Conservation (phyloP, 2,797 vertebrate genomes). For the Myripristis murdjan region DNA sequence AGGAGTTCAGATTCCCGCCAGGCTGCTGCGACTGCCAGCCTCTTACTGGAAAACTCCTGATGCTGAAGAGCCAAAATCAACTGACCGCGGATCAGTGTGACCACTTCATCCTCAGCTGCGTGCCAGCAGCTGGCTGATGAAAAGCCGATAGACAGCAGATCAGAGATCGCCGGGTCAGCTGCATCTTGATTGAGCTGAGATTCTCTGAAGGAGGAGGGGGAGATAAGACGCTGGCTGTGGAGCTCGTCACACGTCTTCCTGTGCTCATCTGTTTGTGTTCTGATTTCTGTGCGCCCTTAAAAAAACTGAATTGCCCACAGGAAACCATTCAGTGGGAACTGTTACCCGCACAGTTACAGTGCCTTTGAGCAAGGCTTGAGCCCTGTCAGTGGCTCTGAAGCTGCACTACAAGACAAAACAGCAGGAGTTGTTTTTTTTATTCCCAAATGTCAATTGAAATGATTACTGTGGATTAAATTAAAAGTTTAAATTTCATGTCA, state of each 20-base stretch:
- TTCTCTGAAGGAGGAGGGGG: constrained; percentile 23
- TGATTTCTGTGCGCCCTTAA: neutral
- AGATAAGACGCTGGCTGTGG: constrained; percentile 3
- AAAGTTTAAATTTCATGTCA: no score
- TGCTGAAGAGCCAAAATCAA: constrained; percentile 74
- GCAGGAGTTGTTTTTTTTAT: no score
- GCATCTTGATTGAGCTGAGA: constrained; percentile 55
- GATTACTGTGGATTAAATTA: no score
- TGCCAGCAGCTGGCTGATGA: constrained; percentile 57
- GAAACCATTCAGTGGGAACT: no score
- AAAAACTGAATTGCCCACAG: neutral
- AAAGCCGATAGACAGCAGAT: constrained; percentile 55
- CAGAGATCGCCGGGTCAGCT: constrained; percentile 32
- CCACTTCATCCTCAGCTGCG: constrained; percentile 50
- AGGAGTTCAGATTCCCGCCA: constrained; percentile 59
- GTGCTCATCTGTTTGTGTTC: neutral
- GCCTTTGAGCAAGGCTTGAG: no score
- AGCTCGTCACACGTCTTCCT: no score
- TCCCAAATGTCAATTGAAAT: no score
- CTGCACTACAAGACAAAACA: no score
- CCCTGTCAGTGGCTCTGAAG: no score
- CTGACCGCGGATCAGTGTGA: constrained; percentile 70
- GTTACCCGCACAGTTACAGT: no score
- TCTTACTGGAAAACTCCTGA: constrained; percentile 74
- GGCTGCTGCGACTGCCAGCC: constrained; percentile 60